phyloP scores from a whole-genome alignment of 2,888 invertebrate genomes.

The Eristalinus sepulchralis region DNA sequence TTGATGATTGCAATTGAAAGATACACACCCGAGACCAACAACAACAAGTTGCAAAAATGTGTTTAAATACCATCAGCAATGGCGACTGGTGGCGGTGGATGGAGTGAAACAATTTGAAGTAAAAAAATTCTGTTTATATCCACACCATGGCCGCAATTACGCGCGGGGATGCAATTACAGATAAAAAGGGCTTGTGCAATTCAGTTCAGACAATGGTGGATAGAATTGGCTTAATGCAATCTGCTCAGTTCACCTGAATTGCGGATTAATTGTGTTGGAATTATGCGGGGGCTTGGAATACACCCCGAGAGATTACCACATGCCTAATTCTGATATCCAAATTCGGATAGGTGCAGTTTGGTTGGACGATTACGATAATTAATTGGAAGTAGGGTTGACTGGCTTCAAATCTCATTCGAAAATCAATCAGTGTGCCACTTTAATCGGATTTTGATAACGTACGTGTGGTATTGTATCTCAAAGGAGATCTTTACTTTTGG shows the following conservation, averaged over 20 bases:
- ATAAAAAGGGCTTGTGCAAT: conserved; percentile 22
- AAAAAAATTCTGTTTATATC: conserved; percentile 3
- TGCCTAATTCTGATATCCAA: background rate
- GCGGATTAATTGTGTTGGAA: conserved; percentile 25
- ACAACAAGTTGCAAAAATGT: background rate
- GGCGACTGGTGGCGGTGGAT: background rate
- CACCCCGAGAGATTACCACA: background rate
- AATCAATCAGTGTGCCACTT: background rate
- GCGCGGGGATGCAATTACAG: conserved; percentile 16
- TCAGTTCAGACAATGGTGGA: conserved; percentile 26
- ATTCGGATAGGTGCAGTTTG: background rate
- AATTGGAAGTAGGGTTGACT: background rate
- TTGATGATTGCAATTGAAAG: conserved; percentile 22
- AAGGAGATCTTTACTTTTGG: too few species aligned
- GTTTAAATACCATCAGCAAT: background rate
- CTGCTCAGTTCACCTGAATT: conserved; percentile 18
- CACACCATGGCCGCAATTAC: conserved; percentile 4
- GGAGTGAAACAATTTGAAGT: background rate
- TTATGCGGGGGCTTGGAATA: background rate
- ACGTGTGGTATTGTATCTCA: too few species aligned
- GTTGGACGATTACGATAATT: background rate
- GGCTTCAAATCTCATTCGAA: background rate
- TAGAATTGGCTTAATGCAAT: background rate
- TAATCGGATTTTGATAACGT: too few species aligned
- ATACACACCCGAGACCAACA: background rate